Conservation (phyloP, 2,888 invertebrate species). For the Dilophus febrilis region DNA sequence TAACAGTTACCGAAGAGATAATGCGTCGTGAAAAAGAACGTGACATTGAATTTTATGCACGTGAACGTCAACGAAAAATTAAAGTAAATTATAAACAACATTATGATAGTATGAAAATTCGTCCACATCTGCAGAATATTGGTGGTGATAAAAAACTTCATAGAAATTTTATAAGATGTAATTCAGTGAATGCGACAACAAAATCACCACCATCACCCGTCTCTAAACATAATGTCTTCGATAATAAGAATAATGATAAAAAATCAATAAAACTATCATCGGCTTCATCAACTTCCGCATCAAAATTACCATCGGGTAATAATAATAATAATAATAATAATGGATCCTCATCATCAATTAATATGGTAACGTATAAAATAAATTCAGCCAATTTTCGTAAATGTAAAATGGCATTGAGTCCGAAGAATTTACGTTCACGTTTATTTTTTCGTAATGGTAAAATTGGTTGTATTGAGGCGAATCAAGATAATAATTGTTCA, state of each 20-base stretch:
- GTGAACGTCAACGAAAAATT: conserved; percentile 13
- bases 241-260: too few relatives aligned
- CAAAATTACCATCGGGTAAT: not conserved
- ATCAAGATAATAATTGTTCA: conserved; percentile 16
- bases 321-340: not conserved
- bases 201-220: not conserved
- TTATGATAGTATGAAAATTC: not conserved
- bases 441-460: conserved; percentile 29
- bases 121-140: not conserved
- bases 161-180: not conserved
- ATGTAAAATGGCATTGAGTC: conserved; percentile 1
- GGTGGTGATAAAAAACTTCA: conserved; percentile 7
- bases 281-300: too few relatives aligned
- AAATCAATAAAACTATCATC: too few relatives aligned
- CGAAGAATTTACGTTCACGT: conserved; percentile 2
- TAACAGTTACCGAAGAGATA: conserved; percentile 26
- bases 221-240: too few relatives aligned
- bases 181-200: not conserved
- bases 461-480: conserved; percentile 28
- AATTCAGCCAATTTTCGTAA: conserved; percentile 17
- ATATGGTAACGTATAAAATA: conserved; percentile 24
- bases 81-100: conserved; percentile 1
- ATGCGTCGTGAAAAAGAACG: conserved; percentile 22
- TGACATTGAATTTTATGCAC: conserved; percentile 17
- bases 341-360: conserved; percentile 16